Conservation (phyloP, 2,797 vertebrate species). For the Pseudotriccus pelzelni region DNA sequence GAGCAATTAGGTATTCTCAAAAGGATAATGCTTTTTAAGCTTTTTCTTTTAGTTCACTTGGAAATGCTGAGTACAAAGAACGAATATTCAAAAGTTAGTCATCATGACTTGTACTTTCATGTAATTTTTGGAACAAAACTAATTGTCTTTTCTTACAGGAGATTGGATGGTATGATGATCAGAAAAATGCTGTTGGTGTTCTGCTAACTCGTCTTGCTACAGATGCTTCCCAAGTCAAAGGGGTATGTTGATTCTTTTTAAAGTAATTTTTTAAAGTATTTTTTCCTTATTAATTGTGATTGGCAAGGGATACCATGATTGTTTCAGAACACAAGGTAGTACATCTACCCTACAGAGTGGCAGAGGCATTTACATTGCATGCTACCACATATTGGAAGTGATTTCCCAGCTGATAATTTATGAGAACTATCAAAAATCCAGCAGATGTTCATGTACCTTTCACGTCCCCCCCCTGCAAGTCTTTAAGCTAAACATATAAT, state of each 20-base stretch:
- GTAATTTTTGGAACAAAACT: background rate
- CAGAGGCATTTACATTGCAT: background rate
- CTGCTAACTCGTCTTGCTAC: conserved; percentile 82
- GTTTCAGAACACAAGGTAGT: background rate
- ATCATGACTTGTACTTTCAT: background rate
- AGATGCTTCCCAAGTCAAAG: conserved; percentile 82
- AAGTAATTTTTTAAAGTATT: background rate
- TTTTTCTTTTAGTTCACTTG: background rate
- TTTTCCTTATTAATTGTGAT: background rate
- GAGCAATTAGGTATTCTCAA: background rate
- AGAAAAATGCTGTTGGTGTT: conserved; percentile 77
- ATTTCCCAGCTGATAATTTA: background rate
- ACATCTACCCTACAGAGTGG: background rate
- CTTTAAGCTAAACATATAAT: background rate
- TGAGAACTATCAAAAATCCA: background rate
- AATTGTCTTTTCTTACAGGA: conserved; percentile 48
- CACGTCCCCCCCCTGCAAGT: background rate
- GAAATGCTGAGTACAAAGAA: background rate
- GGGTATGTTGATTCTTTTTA: conserved; percentile 57
- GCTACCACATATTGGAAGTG: background rate
- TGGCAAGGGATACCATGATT: background rate
- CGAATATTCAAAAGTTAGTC: background rate
- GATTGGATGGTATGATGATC: conserved; percentile 82
- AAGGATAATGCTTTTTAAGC: background rate
- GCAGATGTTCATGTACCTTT: background rate